Base-by-base conservation (phyloP, 1,140 invertebrate species). In the Diplogasteroides magnus region DNA sequence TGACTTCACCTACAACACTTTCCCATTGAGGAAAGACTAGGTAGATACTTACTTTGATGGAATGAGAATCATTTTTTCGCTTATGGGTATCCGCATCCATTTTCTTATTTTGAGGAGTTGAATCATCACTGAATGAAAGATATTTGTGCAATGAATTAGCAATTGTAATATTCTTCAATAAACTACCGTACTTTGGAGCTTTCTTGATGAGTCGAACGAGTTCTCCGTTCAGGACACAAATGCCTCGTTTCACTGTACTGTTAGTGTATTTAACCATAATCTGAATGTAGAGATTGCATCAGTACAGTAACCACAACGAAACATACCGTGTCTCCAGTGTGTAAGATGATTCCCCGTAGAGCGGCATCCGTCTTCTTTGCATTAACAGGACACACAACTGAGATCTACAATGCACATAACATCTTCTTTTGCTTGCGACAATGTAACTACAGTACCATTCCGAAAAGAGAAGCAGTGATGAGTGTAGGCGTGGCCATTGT, bases 401-500 rank as follows among this genome's bases (percentile, higher is more conserved):
- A 37, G 15, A 65, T 55, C 13, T 23, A 11, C n/a, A n/a, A n/a
- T n/a, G n/a, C n/a, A n/a, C n/a, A n/a, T n/a, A n/a, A n/a, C n/a
- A n/a, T n/a, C n/a, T n/a, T n/a, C n/a, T n/a, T n/a, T n/a, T n/a
- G n/a, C n/a, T n/a, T n/a, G n/a, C n/a, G n/a, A n/a, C n/a, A n/a
- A n/a, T n/a, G n/a, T n/a, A n/a, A n/a, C n/a, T n/a, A n/a, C n/a
- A n/a, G n/a, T n/a, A n/a, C n/a, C n/a, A n/a, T n/a, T n/a, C 27
- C 32, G 64, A 26, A 65, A 15, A 65, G 25, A n/a, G 48, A 28
- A n/a, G 64, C 19, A 13, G 64, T 65, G n/a, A 65, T 48, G 19
- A 65, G 48, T n/a, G 13, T 15, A n/a, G 14, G 14, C 3, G n/a
- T 14, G n/a, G 48, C 48, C n/a, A 31, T 65, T 23, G 64, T 65